A percentile compares a stretch with the other conserved stretches of the same genome.
Conservation (phyloP, 92 coral and sea anemone genomes). For the Siderastrea radians region DNA sequence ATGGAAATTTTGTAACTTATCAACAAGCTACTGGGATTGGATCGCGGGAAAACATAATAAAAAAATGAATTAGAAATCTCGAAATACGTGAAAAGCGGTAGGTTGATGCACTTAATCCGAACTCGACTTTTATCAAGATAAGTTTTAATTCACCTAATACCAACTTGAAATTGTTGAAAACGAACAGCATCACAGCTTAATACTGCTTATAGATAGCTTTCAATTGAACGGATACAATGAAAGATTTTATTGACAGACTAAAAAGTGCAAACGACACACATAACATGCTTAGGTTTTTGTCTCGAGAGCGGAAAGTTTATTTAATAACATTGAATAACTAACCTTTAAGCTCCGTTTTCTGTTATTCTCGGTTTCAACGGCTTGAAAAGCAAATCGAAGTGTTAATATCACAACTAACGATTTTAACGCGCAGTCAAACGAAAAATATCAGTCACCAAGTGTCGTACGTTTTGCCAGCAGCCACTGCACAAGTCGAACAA, state of each 20-base stretch:
- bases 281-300: background rate
- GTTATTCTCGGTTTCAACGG: conserved; percentile 1
- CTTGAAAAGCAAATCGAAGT: conserved; percentile 10
- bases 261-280: background rate
- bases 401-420: background rate
- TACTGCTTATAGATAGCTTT: background rate
- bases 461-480: conserved; percentile 21
- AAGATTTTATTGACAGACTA: background rate
- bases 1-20: background rate
- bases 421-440: background rate
- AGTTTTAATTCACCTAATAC: background rate
- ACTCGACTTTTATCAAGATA: background rate
- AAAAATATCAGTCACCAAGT: background rate
- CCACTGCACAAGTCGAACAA: conserved; percentile 17
- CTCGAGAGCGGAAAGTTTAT: background rate
- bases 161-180: background rate
- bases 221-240: background rate
- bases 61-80: background rate
- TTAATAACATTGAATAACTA: background rate
- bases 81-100: background rate
- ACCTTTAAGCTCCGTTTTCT: background rate
- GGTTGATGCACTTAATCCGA: background rate
- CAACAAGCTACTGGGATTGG: background rate
- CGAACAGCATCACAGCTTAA: background rate
- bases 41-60: background rate